phyloP scores from a whole-genome alignment of 1,140 invertebrate genomes.

The Dermatophagoides farinae region DNA sequence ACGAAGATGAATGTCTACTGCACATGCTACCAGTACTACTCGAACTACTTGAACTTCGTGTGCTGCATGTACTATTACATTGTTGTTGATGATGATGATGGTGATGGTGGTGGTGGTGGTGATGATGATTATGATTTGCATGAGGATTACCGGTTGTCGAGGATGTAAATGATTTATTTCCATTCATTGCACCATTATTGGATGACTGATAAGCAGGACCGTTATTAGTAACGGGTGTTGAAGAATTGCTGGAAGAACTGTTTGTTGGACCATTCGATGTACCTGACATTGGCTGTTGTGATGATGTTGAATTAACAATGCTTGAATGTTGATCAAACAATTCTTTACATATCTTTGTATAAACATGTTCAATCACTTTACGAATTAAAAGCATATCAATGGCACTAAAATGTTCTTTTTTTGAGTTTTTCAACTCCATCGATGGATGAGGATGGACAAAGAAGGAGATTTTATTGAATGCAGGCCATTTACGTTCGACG shows the following conservation, averaged over 20 bases:
- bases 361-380: constrained; percentile 98
- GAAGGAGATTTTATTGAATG: constrained; percentile 94
- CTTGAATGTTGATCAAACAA: neutral
- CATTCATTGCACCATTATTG: neutral
- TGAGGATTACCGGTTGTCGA: neutral
- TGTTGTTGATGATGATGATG: neutral
- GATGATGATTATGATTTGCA: neutral
- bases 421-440: constrained; percentile 63
- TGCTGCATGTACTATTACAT: neutral
- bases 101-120: constrained; percentile 7
- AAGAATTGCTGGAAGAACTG: neutral
- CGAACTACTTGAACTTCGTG: neutral
- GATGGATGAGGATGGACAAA: constrained; percentile 77
- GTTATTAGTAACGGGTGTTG: neutral
- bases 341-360: constrained; percentile 57
- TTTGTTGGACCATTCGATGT: neutral
- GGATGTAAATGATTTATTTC: neutral
- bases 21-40: neutral
- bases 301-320: neutral
- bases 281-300: neutral
- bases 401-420: constrained; percentile 89
- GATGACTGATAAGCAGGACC: neutral
- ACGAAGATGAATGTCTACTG: neutral
- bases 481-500: constrained; percentile 68
- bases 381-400: constrained; percentile 97